Conservation (phyloP, 1,140 invertebrate species). For the Meloidogyne floridensis region DNA sequence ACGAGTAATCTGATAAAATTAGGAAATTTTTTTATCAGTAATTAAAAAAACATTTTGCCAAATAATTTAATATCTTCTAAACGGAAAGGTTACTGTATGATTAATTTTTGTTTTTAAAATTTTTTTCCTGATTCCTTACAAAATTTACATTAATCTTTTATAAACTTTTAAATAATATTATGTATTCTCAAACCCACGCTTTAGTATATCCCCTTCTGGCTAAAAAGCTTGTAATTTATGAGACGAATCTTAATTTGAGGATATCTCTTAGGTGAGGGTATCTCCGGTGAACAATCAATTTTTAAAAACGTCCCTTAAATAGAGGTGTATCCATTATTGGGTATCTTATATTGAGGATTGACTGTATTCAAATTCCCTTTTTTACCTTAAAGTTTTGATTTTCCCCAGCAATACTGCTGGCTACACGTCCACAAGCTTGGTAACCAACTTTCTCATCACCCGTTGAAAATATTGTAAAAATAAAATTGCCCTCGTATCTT, state of each 20-base stretch:
- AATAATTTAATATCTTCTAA: conserved; percentile 4
- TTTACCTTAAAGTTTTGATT: conserved; percentile 42
- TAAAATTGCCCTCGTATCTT: conserved; percentile 42
- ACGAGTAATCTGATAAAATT: not conserved
- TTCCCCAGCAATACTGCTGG: conserved; percentile 48
- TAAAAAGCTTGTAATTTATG: too few species aligned
- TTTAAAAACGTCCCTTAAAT: too few species aligned
- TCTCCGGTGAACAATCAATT: too few species aligned
- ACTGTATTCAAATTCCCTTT: too few species aligned
- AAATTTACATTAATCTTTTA: not conserved
- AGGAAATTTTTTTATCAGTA: not conserved
- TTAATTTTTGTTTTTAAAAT: conserved; percentile 11
- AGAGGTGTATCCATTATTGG: too few species aligned
- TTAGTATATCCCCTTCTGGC: too few species aligned
- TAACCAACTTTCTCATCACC: conserved; percentile 58
- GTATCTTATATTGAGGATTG: too few species aligned
- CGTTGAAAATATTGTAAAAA: conserved; percentile 54
- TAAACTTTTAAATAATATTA: not conserved
- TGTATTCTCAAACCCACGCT: not conserved
- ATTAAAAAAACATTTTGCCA: too few species aligned
- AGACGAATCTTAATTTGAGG: too few species aligned
- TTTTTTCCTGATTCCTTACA: not conserved
- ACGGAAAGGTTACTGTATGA: not conserved
- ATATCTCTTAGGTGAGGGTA: too few species aligned
- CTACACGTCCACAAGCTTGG: conserved; percentile 48